A percentile compares a stretch with the other conserved stretches of the same genome.
These are phyloP conservation scores for Python bivittatus DNA, from an alignment of 2,113 vertebrate genomes.

Conservation along the genomic window DNA sequence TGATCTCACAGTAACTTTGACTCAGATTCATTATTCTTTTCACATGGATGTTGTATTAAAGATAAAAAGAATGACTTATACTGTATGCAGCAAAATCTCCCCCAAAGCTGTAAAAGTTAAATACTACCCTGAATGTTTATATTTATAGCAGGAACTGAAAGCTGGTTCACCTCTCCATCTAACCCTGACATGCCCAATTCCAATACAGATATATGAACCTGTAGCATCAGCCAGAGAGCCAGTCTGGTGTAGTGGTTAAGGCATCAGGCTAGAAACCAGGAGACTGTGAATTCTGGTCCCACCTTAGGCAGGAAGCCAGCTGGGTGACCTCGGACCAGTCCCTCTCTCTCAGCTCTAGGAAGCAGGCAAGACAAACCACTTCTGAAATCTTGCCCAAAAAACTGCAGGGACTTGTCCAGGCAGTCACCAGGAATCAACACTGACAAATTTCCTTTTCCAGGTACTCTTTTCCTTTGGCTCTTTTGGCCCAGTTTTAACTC, in stretches of 20 bases:
- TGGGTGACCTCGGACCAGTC: not conserved
- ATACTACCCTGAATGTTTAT: not conserved
- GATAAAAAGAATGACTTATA: not conserved
- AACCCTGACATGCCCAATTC: not conserved
- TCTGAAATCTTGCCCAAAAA: not conserved
- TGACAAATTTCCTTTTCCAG: slow-evolving; percentile 52
- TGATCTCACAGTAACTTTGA: not conserved
- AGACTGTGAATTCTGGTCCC: not conserved
- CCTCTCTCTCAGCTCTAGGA: not conserved
- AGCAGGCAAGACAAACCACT: not conserved
- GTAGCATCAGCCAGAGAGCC: not conserved
- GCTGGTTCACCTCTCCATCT: not conserved
- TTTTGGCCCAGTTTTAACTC: slow-evolving; percentile 99
- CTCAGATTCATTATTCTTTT: not conserved
- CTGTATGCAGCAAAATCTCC: not conserved
- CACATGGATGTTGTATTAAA: not conserved
- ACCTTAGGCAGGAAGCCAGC: not conserved
- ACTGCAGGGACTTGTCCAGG: not conserved
- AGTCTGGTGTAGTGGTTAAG: not conserved
- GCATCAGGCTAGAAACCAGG: not conserved
- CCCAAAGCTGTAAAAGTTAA: not conserved
- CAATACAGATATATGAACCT: not conserved
- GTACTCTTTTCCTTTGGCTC: slow-evolving; percentile 87
- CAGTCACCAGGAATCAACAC: not conserved
- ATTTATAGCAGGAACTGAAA: not conserved